Base-by-base conservation (phyloP, 1,140 invertebrate genomes). In the Drosophila erecta region DNA sequence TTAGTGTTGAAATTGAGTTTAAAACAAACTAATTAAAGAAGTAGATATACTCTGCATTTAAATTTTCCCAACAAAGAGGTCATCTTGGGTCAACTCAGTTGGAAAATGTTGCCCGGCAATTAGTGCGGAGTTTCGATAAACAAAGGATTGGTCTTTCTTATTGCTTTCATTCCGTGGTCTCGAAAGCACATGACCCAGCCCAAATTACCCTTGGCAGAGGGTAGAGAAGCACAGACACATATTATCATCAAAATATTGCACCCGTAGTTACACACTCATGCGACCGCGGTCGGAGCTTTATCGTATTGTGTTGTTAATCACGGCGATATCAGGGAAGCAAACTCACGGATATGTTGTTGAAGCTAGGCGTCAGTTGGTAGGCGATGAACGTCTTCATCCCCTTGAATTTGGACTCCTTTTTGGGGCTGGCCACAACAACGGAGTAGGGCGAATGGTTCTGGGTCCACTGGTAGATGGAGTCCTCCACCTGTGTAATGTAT, bases 321-420 rank as follows among this genome's bases (percentile, higher is more conserved):
- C 56, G 8, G 37, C 49, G 49, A 58, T 69, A 49, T 49, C 24
- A 58, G 64, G 47, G 35, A 35, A 40, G 46, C 41, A 4, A 57
- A 91, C 91, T 92, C 11, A 99, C 98, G 94, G 98, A 96, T 87
- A 98, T 97, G 92, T 97, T 97, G 92, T 97, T 98, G 93, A 97
- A 98, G 93, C 97, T 98, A 20, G 98, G 98, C 67, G 97, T 99
- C 54, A 99, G 92, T 89, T 98, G 97, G 93, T 99, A 99, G 56
- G 98, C 98, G 79, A 99, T 99, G 89, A 97, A 99, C 91, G 97
- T 98, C 93, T 99, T 99, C 60, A 99, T 95, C 22, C 98, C 98
- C 92, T 99, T 99, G 69, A 99, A 95, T 93, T 99, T 99, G 0
- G 97, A 96, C 93, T 99, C 98, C 89, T 99, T 99, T 90, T 99